A percentile compares a stretch with the other conserved stretches of the same genome.
These are phyloP conservation scores for Ernsta delagoae DNA, from an alignment of 2,888 invertebrate genomes.

Conservation along the genomic window DNA sequence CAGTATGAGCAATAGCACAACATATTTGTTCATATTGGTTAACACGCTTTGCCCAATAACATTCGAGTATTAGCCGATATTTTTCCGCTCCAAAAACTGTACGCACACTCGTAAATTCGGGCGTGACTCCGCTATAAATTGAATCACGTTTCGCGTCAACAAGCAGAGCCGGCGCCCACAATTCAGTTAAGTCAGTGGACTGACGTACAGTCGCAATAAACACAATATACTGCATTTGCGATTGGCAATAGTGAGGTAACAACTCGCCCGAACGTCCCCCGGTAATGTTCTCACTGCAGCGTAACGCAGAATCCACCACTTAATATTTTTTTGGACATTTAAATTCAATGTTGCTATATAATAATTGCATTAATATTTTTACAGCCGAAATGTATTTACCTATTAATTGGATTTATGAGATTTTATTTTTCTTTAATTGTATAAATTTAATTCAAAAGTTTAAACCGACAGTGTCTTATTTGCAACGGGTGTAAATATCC, in stretches of 20 bases:
- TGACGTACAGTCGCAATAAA: constrained; percentile 36
- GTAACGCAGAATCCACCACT: background rate
- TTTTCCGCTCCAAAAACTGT: constrained; percentile 19
- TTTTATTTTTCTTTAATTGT: no score
- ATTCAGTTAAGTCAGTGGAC: constrained; percentile 35
- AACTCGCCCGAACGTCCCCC: background rate
- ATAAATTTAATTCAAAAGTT: no score
- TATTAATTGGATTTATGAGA: no score
- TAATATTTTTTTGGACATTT: no score
- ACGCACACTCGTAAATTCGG: constrained; percentile 31
- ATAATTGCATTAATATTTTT: no score
- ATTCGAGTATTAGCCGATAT: constrained; percentile 6
- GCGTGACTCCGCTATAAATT: constrained; percentile 34
- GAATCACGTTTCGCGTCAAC: constrained; percentile 37
- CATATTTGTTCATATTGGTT: background rate
- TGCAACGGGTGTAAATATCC: no score
- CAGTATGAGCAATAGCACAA: no score
- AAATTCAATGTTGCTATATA: no score
- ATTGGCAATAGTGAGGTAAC: constrained; percentile 25
- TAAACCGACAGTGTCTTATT: no score
- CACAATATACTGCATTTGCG: constrained; percentile 27
- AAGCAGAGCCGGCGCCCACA: constrained; percentile 30
- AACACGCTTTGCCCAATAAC: background rate
- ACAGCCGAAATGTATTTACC: no score
- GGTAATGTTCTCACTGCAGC: background rate